Conservation (phyloP, 2,888 invertebrate species). For the Agapetus fuscipes region DNA sequence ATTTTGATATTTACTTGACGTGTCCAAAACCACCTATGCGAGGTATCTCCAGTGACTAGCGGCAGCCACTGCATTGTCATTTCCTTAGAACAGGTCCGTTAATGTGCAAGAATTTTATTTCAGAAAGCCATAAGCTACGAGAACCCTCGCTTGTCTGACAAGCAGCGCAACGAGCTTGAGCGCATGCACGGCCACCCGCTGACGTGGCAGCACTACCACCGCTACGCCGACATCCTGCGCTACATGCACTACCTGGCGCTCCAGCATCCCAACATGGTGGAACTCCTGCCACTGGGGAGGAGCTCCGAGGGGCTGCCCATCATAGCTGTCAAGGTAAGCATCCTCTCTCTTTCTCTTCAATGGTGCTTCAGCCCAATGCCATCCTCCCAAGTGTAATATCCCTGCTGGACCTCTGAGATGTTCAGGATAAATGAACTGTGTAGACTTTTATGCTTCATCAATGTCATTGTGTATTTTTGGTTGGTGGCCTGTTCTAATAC, state of each 20-base stretch:
- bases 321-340: constrained; percentile 55
- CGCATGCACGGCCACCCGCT: constrained; percentile 50
- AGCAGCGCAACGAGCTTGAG: constrained; percentile 48
- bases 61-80: too few relatives aligned
- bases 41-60: too few relatives aligned
- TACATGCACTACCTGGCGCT: constrained; percentile 59
- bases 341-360: too few relatives aligned
- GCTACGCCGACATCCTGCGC: constrained; percentile 57
- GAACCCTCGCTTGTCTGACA: constrained; percentile 54
- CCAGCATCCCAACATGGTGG: constrained; percentile 54
- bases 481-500: too few relatives aligned
- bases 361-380: too few relatives aligned
- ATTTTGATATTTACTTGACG: too few relatives aligned
- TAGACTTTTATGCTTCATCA: not conserved
- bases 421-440: not conserved
- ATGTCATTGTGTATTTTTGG: too few relatives aligned
- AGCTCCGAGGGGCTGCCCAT: constrained; percentile 64
- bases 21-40: too few relatives aligned
- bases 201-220: constrained; percentile 65
- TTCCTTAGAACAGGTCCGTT: too few relatives aligned
- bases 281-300: constrained; percentile 60
- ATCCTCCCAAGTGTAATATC: too few relatives aligned
- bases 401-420: too few relatives aligned
- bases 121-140: constrained; percentile 60
- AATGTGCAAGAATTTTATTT: too few relatives aligned